Base-by-base conservation (phyloP, 1,140 invertebrate genomes). In the Pinna nobilis region DNA sequence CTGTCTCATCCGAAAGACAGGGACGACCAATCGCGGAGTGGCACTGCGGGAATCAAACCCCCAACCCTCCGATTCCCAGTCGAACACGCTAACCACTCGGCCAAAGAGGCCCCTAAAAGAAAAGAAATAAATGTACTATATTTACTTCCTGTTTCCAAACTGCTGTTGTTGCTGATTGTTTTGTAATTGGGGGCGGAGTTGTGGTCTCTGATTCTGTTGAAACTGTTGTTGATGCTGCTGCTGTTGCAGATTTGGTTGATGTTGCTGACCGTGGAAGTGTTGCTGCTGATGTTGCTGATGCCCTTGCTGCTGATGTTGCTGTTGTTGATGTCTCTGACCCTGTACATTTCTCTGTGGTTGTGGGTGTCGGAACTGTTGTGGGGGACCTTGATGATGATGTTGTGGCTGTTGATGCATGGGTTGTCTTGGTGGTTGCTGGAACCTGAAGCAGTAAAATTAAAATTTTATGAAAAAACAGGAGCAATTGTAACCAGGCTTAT, bases 281-380 rank as follows among this genome's bases (percentile, higher is more conserved):
- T 59, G 55, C n/a, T 30, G 30, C 13, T 30, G 55, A 11, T 30
- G 55, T 33, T n/a, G 30, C 55, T 35, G 33, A 30, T 25, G 30
- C 23, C 20, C 55, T 20, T 59, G 53, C 3, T 28, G 55, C 13
- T 20, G 55, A 18, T 32, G 55, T 2, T 20, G 30, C 1, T 15
- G 55, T 9, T 59, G 30, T 33, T 33, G 28, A 59, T 59, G 55
- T 6, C 30, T 33, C 55, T 59, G 33, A 59, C 55, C 28, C 23
- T 30, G 2, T 7, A 25, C 33, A 1, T 59, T 30, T 20, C 23
- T 30, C 5, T 59, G 55, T n/a, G 15, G 30, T n/a, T 20, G 55
- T 3, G 11, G 55, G 23, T 32, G 20, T 13, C 20, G 55, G 9
- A 35, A 18, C 20, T 59, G 55, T n/a, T 59, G 55, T 11, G 30